Evolutionary conservation across 2,113 vertebrate species (phyloP).

Genomic region (Bothrops jararaca): DNA sequence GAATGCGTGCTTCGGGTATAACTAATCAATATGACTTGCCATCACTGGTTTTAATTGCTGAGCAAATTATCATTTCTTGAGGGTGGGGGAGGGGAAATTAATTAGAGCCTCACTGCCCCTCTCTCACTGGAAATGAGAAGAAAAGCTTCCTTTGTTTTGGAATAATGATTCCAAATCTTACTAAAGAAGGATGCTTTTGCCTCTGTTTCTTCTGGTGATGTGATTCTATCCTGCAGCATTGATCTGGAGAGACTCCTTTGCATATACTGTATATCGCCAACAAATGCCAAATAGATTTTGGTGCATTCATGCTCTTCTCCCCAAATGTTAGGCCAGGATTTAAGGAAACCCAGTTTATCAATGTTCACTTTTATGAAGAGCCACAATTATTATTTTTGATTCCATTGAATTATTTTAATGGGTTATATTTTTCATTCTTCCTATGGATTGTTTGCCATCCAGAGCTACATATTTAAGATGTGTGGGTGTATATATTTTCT

Average conservation of each 20-base stretch:
- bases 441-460: neutral
- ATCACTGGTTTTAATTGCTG: neutral
- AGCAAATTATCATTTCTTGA: neutral
- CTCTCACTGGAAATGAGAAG: neutral
- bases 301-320: neutral
- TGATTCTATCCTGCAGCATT: neutral
- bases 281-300: neutral
- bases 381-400: neutral
- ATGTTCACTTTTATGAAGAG: neutral
- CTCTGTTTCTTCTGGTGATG: neutral
- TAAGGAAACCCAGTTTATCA: neutral
- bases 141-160: neutral
- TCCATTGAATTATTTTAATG: neutral
- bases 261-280: neutral
- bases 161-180: neutral
- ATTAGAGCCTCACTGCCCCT: neutral
- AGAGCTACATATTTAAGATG: neutral
- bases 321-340: neutral
- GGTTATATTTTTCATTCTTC: neutral
- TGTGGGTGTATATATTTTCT: neutral
- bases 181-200: neutral
- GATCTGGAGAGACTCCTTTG: neutral
- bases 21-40: neutral
- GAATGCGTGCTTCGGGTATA: rapidly evolving
- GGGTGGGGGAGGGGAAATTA: neutral